Evolutionary conservation across 2,888 invertebrate species (phyloP).

Genomic region (Drosophila diplacantha): DNA sequence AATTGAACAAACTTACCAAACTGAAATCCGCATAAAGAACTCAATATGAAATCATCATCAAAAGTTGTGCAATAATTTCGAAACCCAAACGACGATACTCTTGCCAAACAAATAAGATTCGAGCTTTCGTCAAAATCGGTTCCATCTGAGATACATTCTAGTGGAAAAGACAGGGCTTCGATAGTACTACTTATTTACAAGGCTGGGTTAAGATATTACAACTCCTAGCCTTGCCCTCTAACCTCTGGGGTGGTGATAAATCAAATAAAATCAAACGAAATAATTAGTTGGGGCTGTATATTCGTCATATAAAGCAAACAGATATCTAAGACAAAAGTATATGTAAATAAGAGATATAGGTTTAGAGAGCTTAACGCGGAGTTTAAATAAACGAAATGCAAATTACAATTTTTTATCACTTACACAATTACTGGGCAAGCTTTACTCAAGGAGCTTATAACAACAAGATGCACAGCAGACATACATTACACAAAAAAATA

Average conservation of each 20-base stretch:
- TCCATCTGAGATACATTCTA: constrained; percentile 2
- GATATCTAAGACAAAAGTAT: constrained; percentile 3
- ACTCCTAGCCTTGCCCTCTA: background rate
- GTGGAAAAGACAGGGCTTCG: background rate
- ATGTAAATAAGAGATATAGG: constrained; percentile 20
- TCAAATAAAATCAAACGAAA: constrained; percentile 3
- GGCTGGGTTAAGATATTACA: background rate
- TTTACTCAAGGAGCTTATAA: background rate
- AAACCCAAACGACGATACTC: constrained; percentile 8
- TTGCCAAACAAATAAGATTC: constrained; percentile 2
- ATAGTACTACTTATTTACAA: constrained; percentile 2
- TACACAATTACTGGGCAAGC: constrained; percentile 9
- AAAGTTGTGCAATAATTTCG: constrained; percentile 16
- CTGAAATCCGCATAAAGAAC: constrained; percentile 27
- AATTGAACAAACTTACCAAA: constrained; percentile 56
- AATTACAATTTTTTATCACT: constrained; percentile 35
- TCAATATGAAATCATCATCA: constrained; percentile 24
- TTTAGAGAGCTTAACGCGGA: constrained; percentile 18
- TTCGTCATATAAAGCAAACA: constrained; percentile 23
- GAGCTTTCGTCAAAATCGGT: constrained; percentile 1
- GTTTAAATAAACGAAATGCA: constrained; percentile 42
- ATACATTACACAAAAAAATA: background rate
- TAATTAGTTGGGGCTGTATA: constrained; percentile 16
- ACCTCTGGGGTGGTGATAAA: background rate
- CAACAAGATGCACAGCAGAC: background rate